Percentiles rank a stretch among this genome's conserved stretches.
Conservation (phyloP, 2,113 vertebrate species). For the Crotalus viridis region DNA sequence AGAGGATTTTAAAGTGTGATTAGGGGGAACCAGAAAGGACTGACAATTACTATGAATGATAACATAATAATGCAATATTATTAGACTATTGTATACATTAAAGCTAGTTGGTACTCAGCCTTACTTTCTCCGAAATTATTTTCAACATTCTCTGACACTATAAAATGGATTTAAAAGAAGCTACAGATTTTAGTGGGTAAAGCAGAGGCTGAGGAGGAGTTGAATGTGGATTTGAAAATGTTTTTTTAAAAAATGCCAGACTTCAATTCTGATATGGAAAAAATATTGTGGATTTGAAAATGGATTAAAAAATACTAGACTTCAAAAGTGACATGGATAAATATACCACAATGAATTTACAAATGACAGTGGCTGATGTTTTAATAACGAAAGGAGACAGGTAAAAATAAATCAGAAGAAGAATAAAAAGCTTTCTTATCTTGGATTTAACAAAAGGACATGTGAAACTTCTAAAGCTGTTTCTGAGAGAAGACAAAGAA, state of each 20-base stretch:
- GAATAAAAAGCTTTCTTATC: background rate
- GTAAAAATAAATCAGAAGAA: background rate
- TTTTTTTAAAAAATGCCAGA: background rate
- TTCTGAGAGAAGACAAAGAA: background rate
- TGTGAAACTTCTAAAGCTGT: background rate
- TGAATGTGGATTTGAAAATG: background rate
- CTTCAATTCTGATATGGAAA: background rate
- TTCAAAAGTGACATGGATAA: background rate
- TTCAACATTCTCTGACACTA: background rate
- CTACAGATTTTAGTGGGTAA: background rate
- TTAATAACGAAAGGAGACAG: background rate
- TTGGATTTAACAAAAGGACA: background rate
- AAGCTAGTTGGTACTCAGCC: background rate
- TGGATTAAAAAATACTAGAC: background rate
- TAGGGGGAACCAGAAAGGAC: background rate
- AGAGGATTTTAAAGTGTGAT: background rate
- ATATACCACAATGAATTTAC: background rate
- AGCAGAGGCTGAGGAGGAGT: background rate
- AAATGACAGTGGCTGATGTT: background rate
- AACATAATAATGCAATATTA: background rate
- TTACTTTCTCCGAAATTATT: background rate
- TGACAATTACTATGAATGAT: background rate
- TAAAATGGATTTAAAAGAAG: background rate
- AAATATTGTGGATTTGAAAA: background rate
- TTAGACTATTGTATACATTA: background rate